These are phyloP conservation scores for Sminthurides aquaticus DNA, from an alignment of 2,888 invertebrate species.

Conservation along the genomic window DNA sequence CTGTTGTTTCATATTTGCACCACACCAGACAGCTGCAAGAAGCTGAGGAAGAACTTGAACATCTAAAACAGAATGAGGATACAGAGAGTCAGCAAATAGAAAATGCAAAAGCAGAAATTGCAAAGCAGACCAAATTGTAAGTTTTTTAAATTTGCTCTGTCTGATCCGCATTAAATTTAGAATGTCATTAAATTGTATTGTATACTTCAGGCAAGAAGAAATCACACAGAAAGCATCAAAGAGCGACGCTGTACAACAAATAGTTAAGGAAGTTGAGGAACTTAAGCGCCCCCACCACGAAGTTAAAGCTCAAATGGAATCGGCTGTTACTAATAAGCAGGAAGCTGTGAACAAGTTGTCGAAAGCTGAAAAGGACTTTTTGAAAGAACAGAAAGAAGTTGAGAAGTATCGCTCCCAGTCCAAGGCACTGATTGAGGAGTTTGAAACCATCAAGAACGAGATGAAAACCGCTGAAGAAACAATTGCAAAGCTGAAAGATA, in stretches of 20 bases:
- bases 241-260: constrained; percentile 56
- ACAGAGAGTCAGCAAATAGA: constrained; percentile 49
- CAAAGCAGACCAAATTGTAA: constrained; percentile 43
- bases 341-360: constrained; percentile 55
- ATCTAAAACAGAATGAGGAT: constrained; percentile 47
- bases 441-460: constrained; percentile 53
- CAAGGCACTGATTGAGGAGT: constrained; percentile 53
- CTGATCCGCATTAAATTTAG: neutral
- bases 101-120: constrained; percentile 53
- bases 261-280: constrained; percentile 59
- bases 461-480: constrained; percentile 54
- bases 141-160: constrained; percentile 2
- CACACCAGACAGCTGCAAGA: constrained; percentile 65
- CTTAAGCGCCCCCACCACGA: constrained; percentile 63
- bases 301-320: constrained; percentile 51
- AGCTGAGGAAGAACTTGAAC: constrained; percentile 72
- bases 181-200: neutral
- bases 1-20: constrained; percentile 25
- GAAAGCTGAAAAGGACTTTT: constrained; percentile 60
- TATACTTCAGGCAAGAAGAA: constrained; percentile 21
- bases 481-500: constrained; percentile 28
- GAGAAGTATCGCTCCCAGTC: constrained; percentile 52
- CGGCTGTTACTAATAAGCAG: constrained; percentile 23
- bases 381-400: constrained; percentile 60
- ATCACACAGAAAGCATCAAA: constrained; percentile 52